Percentiles rank a stretch among this genome's conserved stretches.
These are phyloP conservation scores for Vultur gryphus DNA, from an alignment of 2,797 vertebrate species.

Conservation along the genomic window DNA sequence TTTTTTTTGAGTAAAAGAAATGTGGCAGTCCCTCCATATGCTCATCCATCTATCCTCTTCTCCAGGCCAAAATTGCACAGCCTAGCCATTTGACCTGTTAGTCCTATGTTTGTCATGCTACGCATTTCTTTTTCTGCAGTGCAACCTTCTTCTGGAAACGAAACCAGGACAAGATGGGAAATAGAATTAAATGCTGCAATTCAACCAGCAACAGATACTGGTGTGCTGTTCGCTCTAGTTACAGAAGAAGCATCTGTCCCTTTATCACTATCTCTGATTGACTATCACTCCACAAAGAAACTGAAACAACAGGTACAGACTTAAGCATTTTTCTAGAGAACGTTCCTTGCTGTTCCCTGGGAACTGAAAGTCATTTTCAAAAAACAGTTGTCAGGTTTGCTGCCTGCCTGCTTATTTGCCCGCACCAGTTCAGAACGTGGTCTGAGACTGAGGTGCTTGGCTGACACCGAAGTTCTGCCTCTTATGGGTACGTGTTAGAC, in stretches of 20 bases:
- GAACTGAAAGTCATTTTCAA: neutral
- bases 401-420: neutral
- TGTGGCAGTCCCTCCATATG: neutral
- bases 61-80: neutral
- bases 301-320: slow-evolving; percentile 84
- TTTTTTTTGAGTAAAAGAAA: neutral
- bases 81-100: neutral
- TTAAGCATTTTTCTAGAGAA: neutral
- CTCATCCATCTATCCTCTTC: neutral
- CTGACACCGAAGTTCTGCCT: neutral
- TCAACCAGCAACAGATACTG: slow-evolving; percentile 84
- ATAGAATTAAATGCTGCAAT: slow-evolving; percentile 81
- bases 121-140: slow-evolving; percentile 32
- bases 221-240: slow-evolving; percentile 88
- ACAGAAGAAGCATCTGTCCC: slow-evolving; percentile 79
- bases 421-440: neutral
- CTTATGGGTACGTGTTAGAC: neutral
- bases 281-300: slow-evolving; percentile 86
- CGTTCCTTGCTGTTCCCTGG: neutral
- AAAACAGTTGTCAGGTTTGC: neutral
- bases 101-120: neutral
- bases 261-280: slow-evolving; percentile 86
- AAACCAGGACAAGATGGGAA: slow-evolving; percentile 75
- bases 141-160: slow-evolving; percentile 43
- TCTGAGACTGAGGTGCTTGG: neutral